Conservation (phyloP, 2,888 invertebrate species). For the Caenorhabditis japonica region DNA sequence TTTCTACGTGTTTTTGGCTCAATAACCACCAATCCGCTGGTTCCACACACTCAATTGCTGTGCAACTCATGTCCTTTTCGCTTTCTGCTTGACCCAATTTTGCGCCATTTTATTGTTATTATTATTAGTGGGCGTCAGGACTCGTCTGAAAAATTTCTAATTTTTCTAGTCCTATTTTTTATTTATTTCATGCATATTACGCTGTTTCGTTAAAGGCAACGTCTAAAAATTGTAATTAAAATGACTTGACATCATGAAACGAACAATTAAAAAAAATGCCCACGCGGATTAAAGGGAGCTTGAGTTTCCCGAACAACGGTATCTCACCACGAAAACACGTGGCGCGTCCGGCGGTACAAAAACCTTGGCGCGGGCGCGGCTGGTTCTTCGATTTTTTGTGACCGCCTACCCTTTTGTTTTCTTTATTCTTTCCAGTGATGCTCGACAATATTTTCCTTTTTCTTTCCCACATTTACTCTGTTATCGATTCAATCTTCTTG, state of each 20-base stretch:
- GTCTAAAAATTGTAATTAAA: too few species aligned
- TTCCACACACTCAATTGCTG: conserved; percentile 32
- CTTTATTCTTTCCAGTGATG: too few species aligned
- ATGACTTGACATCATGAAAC: neutral
- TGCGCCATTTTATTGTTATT: conserved; percentile 6
- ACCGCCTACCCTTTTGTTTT: neutral
- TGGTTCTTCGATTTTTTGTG: conserved; percentile 6
- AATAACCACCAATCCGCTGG: conserved; percentile 32
- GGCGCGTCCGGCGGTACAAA: conserved; percentile 3
- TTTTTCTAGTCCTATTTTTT: too few species aligned
- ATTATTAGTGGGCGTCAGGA: conserved; percentile 2
- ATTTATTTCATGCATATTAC: too few species aligned
- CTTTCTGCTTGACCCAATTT: conserved; percentile 22
- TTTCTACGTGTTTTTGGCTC: conserved; percentile 47
- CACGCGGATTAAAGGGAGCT: conserved; percentile 27
- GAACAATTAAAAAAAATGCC: neutral
- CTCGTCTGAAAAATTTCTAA: too few species aligned
- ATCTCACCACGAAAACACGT: conserved; percentile 44
- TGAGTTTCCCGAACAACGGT: conserved; percentile 1
- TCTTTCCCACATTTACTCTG: too few species aligned
- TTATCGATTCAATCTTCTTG: too few species aligned
- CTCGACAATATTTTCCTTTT: too few species aligned
- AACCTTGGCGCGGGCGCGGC: conserved; percentile 11
- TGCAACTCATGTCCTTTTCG: conserved; percentile 11
- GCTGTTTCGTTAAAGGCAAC: too few species aligned